Base-by-base conservation (phyloP, 92 coral and sea anemone genomes). In the Paragorgia papillata region DNA sequence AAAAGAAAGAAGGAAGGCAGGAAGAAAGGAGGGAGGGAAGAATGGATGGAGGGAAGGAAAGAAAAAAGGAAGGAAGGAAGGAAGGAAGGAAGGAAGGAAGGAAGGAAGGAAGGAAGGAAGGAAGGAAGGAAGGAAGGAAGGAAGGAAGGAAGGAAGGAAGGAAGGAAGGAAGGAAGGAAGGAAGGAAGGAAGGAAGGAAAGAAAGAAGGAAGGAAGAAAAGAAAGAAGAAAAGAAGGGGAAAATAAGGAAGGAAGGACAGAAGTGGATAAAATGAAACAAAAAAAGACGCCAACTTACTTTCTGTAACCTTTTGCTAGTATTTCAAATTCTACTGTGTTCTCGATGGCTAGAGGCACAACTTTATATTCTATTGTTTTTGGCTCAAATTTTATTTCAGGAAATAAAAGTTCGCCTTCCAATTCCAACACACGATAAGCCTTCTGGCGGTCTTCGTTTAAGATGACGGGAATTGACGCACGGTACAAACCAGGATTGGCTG, bases 271-370 rank as follows among this genome's bases (percentile, higher is more conserved):
- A 10, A 61, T 28, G 37, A 25, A 17, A 22, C 14, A 61, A 22
- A 19, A 14, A 24, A 66, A 32, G 13, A 31, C 10, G 30, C 46
- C 60, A 71, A 20, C 89, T 27, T 80, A 89, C 98, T 85, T 90
- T 83, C 97, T 80, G 82, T 90, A 94, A 27, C 98, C 98, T 29
- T 83, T 85, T 34, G 98, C 98, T 33, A 87, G 76, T 49, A 94
- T 90, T 76, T 77, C 82, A 40, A 94, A 90, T 65, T 94, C 88
- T 40, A 83, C 82, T 7, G 92, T 64, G 21, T 90, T 91, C 46
- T 88, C 92, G 5, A 90, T 90, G 43, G 70, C 86, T 6, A 94
- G 97, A 17, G 97, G 98, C 7, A 92, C 95, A 29, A 96, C 91
- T 28, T 81, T 88, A 31, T 90, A 76, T 17, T 67, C 71, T 51